phyloP scores from a whole-genome alignment of 92 coral and sea anemone genomes.

The Plumapathes pennacea region DNA sequence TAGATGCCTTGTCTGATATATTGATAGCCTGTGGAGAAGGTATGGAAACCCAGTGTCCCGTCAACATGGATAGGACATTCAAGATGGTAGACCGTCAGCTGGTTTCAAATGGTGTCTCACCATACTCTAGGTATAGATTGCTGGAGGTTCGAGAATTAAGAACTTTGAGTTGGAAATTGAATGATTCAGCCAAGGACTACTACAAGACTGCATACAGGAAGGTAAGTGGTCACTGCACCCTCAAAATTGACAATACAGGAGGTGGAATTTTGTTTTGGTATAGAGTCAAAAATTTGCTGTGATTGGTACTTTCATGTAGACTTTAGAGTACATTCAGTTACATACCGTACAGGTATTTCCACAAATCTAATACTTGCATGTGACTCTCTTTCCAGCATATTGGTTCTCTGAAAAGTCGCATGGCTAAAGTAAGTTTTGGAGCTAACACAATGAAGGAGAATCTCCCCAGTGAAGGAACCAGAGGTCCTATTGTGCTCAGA shows the following conservation, averaged over 20 bases:
- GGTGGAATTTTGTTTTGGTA: too few species aligned
- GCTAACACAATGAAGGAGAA: too few species aligned
- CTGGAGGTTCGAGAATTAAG: conserved; percentile 30
- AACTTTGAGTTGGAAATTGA: conserved; percentile 21
- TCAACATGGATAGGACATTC: conserved; percentile 33
- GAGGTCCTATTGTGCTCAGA: too few species aligned
- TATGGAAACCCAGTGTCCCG: conserved; percentile 25
- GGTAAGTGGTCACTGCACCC: too few species aligned
- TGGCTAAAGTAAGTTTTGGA: too few species aligned
- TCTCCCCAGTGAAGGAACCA: too few species aligned
- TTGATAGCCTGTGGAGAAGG: conserved; percentile 27
- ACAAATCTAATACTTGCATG: not conserved
- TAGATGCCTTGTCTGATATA: conserved; percentile 36
- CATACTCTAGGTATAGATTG: conserved; percentile 34
- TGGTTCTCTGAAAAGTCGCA: too few species aligned
- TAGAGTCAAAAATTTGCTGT: too few species aligned
- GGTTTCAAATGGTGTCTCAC: conserved; percentile 17
- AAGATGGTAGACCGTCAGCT: conserved; percentile 9
- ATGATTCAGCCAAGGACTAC: conserved; percentile 2
- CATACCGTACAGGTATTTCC: not conserved
- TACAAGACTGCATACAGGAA: conserved; percentile 13
- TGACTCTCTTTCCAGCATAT: too few species aligned
- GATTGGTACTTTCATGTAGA: too few species aligned
- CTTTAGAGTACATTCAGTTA: too few species aligned
- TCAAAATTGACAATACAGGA: too few species aligned